phyloP scores from a whole-genome alignment of 2,888 invertebrate species.

The Drosophila limbata region DNA sequence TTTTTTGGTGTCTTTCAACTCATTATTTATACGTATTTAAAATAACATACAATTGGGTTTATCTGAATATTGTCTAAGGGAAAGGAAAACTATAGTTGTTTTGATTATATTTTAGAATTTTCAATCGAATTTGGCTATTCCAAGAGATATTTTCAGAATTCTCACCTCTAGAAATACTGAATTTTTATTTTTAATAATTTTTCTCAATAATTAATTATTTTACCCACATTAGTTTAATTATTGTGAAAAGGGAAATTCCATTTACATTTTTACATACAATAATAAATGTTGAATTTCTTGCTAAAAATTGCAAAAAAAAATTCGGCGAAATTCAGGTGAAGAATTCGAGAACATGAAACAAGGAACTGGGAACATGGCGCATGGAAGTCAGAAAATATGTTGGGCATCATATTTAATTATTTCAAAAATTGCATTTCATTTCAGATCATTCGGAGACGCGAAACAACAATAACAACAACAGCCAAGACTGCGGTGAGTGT shows the following conservation, averaged over 20 bases:
- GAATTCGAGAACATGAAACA: not conserved
- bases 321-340: slow-evolving; percentile 21
- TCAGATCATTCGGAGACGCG: slow-evolving; percentile 48
- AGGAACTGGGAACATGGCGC: slow-evolving; percentile 20
- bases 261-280: slow-evolving; percentile 47
- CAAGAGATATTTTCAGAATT: not conserved
- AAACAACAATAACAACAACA: slow-evolving; percentile 2
- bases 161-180: too few species aligned
- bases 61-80: not conserved
- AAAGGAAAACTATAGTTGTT: not conserved
- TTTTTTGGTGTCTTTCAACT: too few species aligned
- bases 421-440: slow-evolving; percentile 71
- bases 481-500: slow-evolving; percentile 38
- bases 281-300: slow-evolving; percentile 26
- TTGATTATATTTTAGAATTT: not conserved
- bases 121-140: not conserved
- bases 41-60: too few species aligned
- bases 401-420: slow-evolving; percentile 72
- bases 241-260: slow-evolving; percentile 7
- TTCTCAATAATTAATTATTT: not conserved
- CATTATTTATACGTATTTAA: too few species aligned
- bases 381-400: slow-evolving; percentile 31
- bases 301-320: slow-evolving; percentile 51
- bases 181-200: not conserved
- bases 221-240: not conserved